Base-by-base conservation (phyloP, 2,888 invertebrate species). In the Spicauda simplicius region DNA sequence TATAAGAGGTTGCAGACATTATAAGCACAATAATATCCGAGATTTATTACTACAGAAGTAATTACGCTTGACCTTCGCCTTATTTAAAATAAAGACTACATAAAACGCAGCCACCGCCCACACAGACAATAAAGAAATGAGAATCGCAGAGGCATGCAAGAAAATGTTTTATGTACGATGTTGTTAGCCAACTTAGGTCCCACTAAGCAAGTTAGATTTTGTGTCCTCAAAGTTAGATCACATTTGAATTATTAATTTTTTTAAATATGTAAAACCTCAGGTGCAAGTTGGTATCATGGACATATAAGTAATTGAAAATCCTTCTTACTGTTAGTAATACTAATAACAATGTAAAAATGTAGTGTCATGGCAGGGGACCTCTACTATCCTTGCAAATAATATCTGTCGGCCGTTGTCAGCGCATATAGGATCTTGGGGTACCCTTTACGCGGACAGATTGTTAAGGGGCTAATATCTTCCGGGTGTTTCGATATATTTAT, bases 31-130 rank as follows among this genome's bases (percentile, higher is more conserved):
- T 6, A 53, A 20, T 30, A 19, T 58, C 41, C 57, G n/a, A 14
- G 33, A 53, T 53, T 54, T 62, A 61, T 41, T 37, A 55, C 45
- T 14, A 12, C 16, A 55, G 45, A 41, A 62, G 45, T 55, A 62
- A 62, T 62, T 55, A 54, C 45, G 16, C 54, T 16, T 54, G 54
- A 62, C 62, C 62, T 53, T 62, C 41, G 54, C 54, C 54, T 54
- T 11, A 41, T 62, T 54, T 41, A 25, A 20, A 41, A 45, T 59
- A 59, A 10, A 50, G 59, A 50, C 48, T 59, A 10, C 1, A 45
- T 25, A 25, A 58, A 59, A 59, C 48, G n/a, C 5, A 30, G 48
- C 4, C 48, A 59, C 52, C 57, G 20, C 55, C 25, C 59, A 45
- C 20, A 58, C 45, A 45, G 41, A 41, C 41, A 58, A 58, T 30